phyloP scores from a whole-genome alignment of 2,888 invertebrate genomes.

The Drosophila pseudotakahashii region DNA sequence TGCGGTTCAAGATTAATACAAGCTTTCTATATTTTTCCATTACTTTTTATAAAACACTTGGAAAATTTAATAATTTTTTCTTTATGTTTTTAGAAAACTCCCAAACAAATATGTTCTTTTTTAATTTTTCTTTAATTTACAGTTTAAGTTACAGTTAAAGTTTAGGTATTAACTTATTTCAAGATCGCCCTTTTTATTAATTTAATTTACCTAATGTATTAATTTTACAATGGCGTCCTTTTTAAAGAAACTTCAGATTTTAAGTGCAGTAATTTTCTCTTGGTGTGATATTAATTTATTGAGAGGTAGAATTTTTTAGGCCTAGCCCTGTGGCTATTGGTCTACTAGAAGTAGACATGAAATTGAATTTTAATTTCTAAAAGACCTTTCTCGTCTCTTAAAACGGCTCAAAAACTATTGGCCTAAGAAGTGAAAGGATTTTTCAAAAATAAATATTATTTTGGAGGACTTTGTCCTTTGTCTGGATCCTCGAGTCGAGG shows the following conservation, averaged over 20 bases:
- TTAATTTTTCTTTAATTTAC: neutral
- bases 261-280: neutral
- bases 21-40: neutral
- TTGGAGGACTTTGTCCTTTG: conserved; percentile 32
- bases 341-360: conserved; percentile 52
- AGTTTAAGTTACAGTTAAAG: too few relatives aligned
- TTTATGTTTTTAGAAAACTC: too few relatives aligned
- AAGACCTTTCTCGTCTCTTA: conserved; percentile 4
- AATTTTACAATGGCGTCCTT: neutral
- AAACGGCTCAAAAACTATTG: neutral
- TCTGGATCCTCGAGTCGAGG: conserved; percentile 49
- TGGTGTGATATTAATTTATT: neutral
- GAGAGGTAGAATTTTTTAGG: conserved; percentile 14
- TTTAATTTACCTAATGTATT: too few relatives aligned
- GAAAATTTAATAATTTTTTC: too few relatives aligned
- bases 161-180: too few relatives aligned
- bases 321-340: conserved; percentile 53
- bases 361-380: conserved; percentile 66
- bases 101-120: too few relatives aligned
- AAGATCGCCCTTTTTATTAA: too few relatives aligned
- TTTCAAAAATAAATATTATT: conserved; percentile 52
- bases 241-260: neutral
- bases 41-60: too few relatives aligned
- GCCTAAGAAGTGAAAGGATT: conserved; percentile 58
- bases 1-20: neutral